Percentiles rank a stretch among this genome's conserved stretches.
Conservation (phyloP, 2,113 vertebrate genomes). For the Tragelaphus scriptus region DNA sequence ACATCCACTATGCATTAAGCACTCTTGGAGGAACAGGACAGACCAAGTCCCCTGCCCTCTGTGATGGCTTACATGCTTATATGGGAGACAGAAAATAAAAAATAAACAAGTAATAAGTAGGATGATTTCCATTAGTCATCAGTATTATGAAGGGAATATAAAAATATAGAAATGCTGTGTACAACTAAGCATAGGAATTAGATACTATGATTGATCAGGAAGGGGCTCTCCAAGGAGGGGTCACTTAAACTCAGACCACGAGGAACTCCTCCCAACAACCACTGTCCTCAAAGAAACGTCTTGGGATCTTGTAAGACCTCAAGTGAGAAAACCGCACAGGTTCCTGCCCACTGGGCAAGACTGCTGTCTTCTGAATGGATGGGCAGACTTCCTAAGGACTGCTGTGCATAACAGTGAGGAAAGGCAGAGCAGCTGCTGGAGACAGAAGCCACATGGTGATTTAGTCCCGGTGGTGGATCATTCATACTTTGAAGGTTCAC, state of each 20-base stretch:
- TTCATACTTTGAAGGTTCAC: background rate
- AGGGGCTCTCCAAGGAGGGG: background rate
- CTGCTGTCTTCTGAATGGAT: background rate
- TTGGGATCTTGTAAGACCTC: background rate
- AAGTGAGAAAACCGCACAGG: background rate
- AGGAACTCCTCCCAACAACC: background rate
- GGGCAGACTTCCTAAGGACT: background rate
- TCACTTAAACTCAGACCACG: background rate
- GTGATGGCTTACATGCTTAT: background rate
- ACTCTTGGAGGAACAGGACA: background rate
- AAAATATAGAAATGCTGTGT: background rate
- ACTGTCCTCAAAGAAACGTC: background rate
- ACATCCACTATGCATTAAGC: background rate
- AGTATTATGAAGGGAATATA: background rate
- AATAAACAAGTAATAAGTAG: background rate
- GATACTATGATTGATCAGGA: background rate
- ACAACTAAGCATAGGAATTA: background rate
- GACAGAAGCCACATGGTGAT: background rate
- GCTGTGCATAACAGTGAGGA: background rate
- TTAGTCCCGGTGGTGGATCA: background rate
- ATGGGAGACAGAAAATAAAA: background rate
- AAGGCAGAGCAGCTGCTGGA: background rate
- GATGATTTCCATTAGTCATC: background rate
- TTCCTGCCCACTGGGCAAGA: background rate
- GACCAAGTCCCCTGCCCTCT: background rate